Percentiles rank a stretch among this genome's conserved stretches.
phyloP scores from a whole-genome alignment of 35 echinoderm and acorn worm species.

The Apostichopus parvimensis region DNA sequence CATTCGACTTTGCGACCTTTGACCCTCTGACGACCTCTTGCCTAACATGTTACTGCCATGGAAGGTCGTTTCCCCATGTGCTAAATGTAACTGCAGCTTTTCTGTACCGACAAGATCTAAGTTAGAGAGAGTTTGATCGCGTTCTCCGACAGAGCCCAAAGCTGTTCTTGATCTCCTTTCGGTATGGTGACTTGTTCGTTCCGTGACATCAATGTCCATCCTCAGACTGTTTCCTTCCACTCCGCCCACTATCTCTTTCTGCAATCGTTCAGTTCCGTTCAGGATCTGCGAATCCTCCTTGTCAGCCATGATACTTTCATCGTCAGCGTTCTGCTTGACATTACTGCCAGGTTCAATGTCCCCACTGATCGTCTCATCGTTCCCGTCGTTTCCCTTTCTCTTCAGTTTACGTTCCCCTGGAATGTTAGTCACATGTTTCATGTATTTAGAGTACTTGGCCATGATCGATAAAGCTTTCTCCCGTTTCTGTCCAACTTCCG shows the following conservation, averaged over 20 bases:
- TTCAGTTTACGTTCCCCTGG: not conserved
- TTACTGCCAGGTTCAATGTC: not conserved
- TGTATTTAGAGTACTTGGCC: slow-evolving; percentile 60
- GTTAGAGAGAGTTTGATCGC: not conserved
- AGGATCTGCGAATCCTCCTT: not conserved
- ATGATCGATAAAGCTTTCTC: slow-evolving; percentile 56
- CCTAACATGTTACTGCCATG: not conserved
- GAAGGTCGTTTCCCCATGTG: not conserved
- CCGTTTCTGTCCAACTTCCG: slow-evolving; percentile 41
- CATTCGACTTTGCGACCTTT: slow-evolving; percentile 14
- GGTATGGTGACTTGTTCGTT: not conserved
- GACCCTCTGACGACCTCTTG: not conserved
- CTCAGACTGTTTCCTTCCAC: not conserved
- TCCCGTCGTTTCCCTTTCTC: not conserved
- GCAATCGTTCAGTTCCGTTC: not conserved
- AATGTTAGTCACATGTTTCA: slow-evolving; percentile 37
- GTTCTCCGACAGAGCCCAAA: slow-evolving; percentile 19
- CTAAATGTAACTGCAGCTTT: not conserved
- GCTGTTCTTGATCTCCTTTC: slow-evolving; percentile 28
- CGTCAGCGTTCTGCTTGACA: not conserved
- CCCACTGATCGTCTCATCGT: not conserved
- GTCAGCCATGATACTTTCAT: not conserved
- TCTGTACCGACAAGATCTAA: not conserved
- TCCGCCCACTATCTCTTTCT: not conserved
- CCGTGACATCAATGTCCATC: not conserved